These are phyloP conservation scores for Aphidius gifuensis DNA, from an alignment of 1,140 invertebrate species.

Conservation along the genomic window DNA sequence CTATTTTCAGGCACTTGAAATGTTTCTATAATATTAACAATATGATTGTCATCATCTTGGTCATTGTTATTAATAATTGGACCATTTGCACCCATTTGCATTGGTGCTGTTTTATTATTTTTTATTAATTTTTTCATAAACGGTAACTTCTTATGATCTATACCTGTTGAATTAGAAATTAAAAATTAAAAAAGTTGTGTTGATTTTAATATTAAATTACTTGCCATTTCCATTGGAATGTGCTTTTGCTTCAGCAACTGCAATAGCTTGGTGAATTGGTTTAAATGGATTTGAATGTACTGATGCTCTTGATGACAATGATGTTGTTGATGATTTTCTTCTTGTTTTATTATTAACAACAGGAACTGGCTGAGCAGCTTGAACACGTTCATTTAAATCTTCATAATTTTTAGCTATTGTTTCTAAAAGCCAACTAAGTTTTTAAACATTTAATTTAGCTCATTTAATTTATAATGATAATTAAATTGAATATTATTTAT, in stretches of 20 bases:
- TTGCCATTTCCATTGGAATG: conserved; percentile 15
- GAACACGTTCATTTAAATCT: conserved; percentile 39
- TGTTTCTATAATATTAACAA: conserved; percentile 10
- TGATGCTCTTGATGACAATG: conserved; percentile 30
- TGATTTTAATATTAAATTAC: background rate
- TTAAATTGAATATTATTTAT: conserved; percentile 7
- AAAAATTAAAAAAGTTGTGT: background rate
- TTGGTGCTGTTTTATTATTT: conserved; percentile 40
- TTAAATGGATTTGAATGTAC: conserved; percentile 42
- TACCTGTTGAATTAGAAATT: conserved; percentile 3
- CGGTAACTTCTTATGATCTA: conserved; percentile 14
- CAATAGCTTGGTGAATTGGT: conserved; percentile 37
- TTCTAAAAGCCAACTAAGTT: conserved; percentile 45
- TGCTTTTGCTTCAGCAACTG: conserved; percentile 21
- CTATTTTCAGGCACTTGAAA: conserved; percentile 21
- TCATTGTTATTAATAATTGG: conserved; percentile 27
- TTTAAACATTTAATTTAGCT: background rate
- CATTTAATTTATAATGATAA: conserved; percentile 3
- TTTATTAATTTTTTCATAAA: conserved; percentile 29
- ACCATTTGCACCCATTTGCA: conserved; percentile 16
- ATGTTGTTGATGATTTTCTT: conserved; percentile 20
- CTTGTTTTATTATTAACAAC: conserved; percentile 21
- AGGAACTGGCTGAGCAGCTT: conserved; percentile 26
- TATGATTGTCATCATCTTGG: conserved; percentile 15
- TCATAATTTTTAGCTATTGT: conserved; percentile 46